Evolutionary conservation across 2,113 vertebrate species (phyloP).

Genomic region (Hippolais icterina): DNA sequence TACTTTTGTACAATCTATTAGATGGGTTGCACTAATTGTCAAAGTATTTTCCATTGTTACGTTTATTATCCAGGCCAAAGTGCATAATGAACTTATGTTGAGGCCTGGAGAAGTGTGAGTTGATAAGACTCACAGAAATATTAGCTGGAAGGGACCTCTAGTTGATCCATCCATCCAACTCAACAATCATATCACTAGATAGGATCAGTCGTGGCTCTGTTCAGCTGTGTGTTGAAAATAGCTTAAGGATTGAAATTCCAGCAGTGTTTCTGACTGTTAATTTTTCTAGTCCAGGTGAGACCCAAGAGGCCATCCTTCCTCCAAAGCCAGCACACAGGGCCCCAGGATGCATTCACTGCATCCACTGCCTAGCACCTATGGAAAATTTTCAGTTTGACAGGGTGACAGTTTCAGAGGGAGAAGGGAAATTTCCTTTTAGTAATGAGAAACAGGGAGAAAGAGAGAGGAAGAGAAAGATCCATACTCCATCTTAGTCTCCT

Average conservation of each 20-base stretch:
- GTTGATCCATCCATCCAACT: neutral
- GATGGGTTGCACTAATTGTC: neutral
- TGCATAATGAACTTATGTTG: neutral
- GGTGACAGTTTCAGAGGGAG: neutral
- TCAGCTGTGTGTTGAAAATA: neutral
- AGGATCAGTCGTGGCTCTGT: neutral
- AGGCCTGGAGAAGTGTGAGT: neutral
- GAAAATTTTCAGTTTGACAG: slow-evolving; percentile 30
- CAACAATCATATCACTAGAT: neutral
- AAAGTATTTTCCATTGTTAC: neutral
- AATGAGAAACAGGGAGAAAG: slow-evolving; percentile 7
- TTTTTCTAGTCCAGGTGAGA: neutral
- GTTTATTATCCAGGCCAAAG: neutral
- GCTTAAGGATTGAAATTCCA: neutral
- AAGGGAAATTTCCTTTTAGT: slow-evolving; percentile 24
- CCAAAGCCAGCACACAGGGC: neutral
- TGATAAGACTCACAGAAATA: neutral
- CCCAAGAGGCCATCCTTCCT: neutral
- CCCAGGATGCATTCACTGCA: neutral
- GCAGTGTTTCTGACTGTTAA: neutral
- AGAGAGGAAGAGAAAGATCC: neutral
- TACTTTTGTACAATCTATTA: neutral
- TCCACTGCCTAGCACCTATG: neutral
- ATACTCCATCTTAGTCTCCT: neutral
- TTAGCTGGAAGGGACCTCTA: neutral